A percentile compares a stretch with the other conserved stretches of the same genome.
phyloP scores from a whole-genome alignment of 53 echinoderm and acorn worm species.

The Zoroaster sp. region DNA sequence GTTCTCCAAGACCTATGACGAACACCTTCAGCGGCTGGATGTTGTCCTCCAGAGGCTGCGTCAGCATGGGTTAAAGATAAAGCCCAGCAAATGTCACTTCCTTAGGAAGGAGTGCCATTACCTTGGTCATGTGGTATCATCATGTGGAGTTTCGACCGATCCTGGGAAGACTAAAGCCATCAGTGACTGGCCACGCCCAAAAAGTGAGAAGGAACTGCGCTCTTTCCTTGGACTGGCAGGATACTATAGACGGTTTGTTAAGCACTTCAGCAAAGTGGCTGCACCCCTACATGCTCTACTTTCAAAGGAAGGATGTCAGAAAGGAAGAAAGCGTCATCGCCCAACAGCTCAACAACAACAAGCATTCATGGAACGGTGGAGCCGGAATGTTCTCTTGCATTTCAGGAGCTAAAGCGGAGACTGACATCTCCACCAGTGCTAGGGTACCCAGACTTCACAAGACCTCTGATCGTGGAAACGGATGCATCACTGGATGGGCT shows the following conservation, averaged over 20 bases:
- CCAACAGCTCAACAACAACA: neutral
- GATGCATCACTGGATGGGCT: conserved; percentile 13
- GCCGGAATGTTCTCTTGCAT: conserved; percentile 10
- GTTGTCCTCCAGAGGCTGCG: neutral
- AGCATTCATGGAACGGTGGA: neutral
- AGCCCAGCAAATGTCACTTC: conserved; percentile 1
- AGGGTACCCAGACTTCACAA: conserved; percentile 60
- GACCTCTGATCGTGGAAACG: conserved; percentile 22
- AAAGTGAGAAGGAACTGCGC: conserved; percentile 24
- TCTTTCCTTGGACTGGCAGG: conserved; percentile 37
- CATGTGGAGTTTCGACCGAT: neutral
- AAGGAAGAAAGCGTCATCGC: neutral
- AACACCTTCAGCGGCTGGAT: neutral
- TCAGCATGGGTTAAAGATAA: neutral
- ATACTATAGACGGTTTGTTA: conserved; percentile 39
- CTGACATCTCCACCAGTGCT: conserved; percentile 62
- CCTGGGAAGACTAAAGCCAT: conserved; percentile 18
- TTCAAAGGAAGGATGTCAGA: conserved; percentile 15
- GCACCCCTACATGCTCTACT: conserved; percentile 44
- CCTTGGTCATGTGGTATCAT: conserved; percentile 19
- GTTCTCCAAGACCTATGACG: neutral
- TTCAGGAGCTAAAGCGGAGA: conserved; percentile 9
- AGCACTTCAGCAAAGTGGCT: conserved; percentile 24
- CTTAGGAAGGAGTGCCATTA: neutral
- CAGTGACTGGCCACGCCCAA: neutral